Evolutionary conservation across 1,140 invertebrate genomes (phyloP), one percentile per base, ranked within the genome.

Genomic region (Adoxophyes honmai): DNA sequence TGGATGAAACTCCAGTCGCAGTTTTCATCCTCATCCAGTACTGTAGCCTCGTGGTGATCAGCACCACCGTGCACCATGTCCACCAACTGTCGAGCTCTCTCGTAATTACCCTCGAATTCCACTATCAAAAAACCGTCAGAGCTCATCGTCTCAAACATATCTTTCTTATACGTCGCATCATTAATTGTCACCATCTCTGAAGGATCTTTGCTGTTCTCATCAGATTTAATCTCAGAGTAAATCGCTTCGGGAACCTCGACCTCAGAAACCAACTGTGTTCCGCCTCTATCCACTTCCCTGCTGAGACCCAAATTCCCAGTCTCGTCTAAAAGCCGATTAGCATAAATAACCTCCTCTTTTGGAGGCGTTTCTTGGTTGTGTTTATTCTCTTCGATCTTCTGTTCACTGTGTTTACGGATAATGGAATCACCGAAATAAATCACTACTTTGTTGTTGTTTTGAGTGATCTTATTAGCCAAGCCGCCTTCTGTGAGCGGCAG

Each of bases 1-100:
- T 94, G 93, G 35, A 94, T 93, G 75, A 93, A 94, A 70, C 93
- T 94, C 93, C 93, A 94, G 79, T 94, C 93, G 60, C 86, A 86
- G 55, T 91, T 90, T 33, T 91, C 90, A 54, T 91, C 86, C n/a
- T 83, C 79, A 39, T 88, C 84, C 18, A 86, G 64, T 35, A 87
- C 68, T 0, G 76, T 85, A 48, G 82, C 81, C 59, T 90, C 88
- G 60, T 84, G 80, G 14, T 86, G 81, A n/a, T 86, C 85, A 67
- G 84, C 54, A 48, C 82, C 62, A 76, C 91, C 86, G 74, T 90
- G 81, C 35, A 90, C 84, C 21, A 91, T 81, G 52, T 91, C 89
- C 58, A 92, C 91, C 64, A 91, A 77, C 63, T 92, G 90, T 53
- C 89, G 90, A 18, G 92, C 92, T 51, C 90, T 88, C 63, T 91